Evolutionary conservation across 1,140 invertebrate genomes (phyloP).

Genomic region (Rhagoletis zephyria): DNA sequence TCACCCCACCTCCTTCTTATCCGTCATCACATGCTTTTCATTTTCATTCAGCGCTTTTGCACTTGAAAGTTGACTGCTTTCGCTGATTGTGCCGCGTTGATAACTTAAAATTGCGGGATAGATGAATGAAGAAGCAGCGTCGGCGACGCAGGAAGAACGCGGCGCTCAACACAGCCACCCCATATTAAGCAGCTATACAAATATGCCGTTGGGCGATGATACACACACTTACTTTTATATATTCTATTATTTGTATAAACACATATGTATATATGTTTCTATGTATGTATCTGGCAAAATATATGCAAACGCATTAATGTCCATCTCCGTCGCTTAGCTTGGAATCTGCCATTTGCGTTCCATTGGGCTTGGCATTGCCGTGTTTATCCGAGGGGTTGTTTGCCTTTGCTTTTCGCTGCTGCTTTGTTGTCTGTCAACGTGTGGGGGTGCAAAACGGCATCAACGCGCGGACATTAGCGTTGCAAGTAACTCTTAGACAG

Average conservation of each 20-base stretch:
- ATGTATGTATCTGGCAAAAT: neutral
- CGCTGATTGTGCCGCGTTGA: conserved; percentile 41
- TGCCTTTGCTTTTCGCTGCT: neutral
- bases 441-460: neutral
- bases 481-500: neutral
- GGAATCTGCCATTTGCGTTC: conserved; percentile 46
- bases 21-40: too few relatives aligned
- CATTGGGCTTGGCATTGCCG: neutral
- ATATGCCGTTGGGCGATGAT: conserved; percentile 6
- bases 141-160: neutral
- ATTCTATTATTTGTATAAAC: too few relatives aligned
- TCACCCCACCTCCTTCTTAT: too few relatives aligned
- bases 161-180: neutral
- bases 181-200: conserved; percentile 31
- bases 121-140: neutral
- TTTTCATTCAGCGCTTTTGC: too few relatives aligned
- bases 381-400: conserved; percentile 18
- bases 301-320: neutral
- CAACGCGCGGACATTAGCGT: neutral
- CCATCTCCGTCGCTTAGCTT: neutral
- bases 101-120: neutral
- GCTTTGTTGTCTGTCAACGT: conserved; percentile 6
- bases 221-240: neutral
- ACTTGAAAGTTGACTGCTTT: conserved; percentile 32
- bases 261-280: too few relatives aligned